Percentiles rank a stretch among this genome's conserved stretches.
phyloP scores from a whole-genome alignment of 2,113 vertebrate genomes.

The Guaruba guarouba region DNA sequence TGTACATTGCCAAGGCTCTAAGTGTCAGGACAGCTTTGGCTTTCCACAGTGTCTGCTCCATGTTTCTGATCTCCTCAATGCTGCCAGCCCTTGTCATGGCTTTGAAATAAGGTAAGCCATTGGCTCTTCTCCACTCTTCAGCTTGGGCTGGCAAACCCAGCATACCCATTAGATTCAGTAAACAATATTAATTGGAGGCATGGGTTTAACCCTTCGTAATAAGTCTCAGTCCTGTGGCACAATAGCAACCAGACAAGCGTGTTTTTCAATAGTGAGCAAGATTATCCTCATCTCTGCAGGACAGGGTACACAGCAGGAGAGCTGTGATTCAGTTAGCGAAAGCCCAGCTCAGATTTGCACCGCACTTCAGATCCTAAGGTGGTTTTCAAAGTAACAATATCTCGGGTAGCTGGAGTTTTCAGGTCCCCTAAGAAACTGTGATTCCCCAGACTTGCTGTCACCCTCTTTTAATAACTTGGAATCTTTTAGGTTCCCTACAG shows the following conservation, averaged over 20 bases:
- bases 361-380: not conserved
- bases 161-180: not conserved
- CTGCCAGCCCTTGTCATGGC: not conserved
- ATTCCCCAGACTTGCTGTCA: not conserved
- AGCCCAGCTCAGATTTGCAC: not conserved
- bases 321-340: not conserved
- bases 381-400: not conserved
- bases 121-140: not conserved
- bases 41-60: not conserved
- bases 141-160: not conserved
- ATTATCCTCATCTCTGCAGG: not conserved
- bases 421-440: not conserved
- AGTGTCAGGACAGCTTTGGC: not conserved
- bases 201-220: not conserved
- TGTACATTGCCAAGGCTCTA: not conserved
- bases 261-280: not conserved
- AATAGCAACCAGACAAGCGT: not conserved
- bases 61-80: not conserved
- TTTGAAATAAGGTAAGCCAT: not conserved
- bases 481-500: not conserved
- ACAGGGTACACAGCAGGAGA: not conserved
- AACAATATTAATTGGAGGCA: not conserved
- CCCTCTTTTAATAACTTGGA: not conserved
- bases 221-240: not conserved
- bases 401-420: not conserved